Conservation (phyloP, 2,113 vertebrate species). For the Hypocryptadius cinnamomeus region DNA sequence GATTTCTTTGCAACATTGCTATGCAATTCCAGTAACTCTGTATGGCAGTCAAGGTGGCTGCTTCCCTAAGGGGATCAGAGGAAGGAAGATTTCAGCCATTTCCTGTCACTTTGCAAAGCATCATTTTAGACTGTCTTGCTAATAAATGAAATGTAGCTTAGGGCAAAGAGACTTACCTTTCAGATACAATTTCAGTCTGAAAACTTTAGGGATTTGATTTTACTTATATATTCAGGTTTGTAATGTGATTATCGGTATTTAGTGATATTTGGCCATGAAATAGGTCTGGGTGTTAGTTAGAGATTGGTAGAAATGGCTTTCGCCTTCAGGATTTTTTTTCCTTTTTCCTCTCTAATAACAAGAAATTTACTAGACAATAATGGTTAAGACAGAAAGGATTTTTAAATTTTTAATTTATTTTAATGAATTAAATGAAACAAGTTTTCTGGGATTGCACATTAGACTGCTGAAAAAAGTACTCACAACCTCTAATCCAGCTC, state of each 20-base stretch:
- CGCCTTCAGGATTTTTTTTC: neutral
- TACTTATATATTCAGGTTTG: neutral
- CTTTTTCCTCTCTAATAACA: neutral
- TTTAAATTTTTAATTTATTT: neutral
- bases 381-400: neutral
- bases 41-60: slow-evolving; percentile 66
- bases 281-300: neutral
- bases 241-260: neutral
- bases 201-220: neutral
- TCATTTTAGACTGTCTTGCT: slow-evolving; percentile 45
- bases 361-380: neutral
- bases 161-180: neutral
- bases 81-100: slow-evolving; percentile 64
- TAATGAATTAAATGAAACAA: neutral
- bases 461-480: neutral
- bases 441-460: neutral
- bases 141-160: slow-evolving; percentile 48
- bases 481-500: neutral
- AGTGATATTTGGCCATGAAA: neutral
- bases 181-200: neutral
- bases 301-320: neutral
- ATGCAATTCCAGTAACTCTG: slow-evolving; percentile 46
- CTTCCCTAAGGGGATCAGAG: slow-evolving; percentile 55
- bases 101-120: slow-evolving; percentile 50
- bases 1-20: neutral